Percentiles rank a stretch among this genome's conserved stretches.
These are phyloP conservation scores for Etheostoma nigrum DNA, from an alignment of 2,797 vertebrate species.

Conservation along the genomic window DNA sequence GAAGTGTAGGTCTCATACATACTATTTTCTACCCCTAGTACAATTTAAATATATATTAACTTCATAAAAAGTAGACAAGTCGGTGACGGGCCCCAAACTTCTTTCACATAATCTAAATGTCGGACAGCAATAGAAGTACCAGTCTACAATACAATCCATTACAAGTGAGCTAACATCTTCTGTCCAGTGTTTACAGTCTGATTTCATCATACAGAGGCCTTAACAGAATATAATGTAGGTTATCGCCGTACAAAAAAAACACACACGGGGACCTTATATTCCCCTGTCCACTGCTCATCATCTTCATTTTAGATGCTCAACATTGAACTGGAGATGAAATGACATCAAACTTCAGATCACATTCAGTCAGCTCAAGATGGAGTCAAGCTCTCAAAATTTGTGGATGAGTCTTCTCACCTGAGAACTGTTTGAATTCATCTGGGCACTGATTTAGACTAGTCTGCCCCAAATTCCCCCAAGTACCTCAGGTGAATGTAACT, in stretches of 20 bases:
- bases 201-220: constrained; percentile 45
- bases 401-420: constrained; percentile 1
- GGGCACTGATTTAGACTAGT: background rate
- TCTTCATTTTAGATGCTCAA: constrained; percentile 78
- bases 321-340: constrained; percentile 52
- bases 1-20: constrained; percentile 63
- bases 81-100: constrained; percentile 54
- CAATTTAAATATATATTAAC: constrained; percentile 82
- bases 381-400: constrained; percentile 14
- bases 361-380: constrained; percentile 55
- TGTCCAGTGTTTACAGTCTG: constrained; percentile 71
- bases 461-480: background rate
- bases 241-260: constrained; percentile 31
- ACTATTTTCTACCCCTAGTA: constrained; percentile 75
- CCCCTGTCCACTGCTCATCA: constrained; percentile 33
- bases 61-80: constrained; percentile 72
- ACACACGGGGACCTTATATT: background rate
- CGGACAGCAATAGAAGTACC: constrained; percentile 71
- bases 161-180: constrained; percentile 56
- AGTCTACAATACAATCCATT: constrained; percentile 68
- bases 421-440: background rate
- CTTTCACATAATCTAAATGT: constrained; percentile 59
- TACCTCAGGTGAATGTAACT: background rate
- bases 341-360: constrained; percentile 58
- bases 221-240: constrained; percentile 22